Evolutionary conservation across 2,113 vertebrate genomes (phyloP).

Genomic region (Brachirus orientalis): DNA sequence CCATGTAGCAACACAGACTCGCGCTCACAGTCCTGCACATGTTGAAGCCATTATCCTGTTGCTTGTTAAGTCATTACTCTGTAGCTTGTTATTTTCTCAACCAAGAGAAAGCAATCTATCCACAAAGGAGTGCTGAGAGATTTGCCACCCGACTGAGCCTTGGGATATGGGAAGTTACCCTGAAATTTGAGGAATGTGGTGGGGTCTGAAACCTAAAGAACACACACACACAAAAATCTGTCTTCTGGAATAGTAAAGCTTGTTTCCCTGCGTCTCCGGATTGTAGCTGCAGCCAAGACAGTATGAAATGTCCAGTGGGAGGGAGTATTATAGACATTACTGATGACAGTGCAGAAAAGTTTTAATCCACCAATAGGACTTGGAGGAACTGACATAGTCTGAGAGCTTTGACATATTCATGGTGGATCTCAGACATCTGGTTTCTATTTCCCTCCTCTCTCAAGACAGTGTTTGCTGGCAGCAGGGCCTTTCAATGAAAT

Average conservation of each 20-base stretch:
- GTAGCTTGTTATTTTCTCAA: conserved; percentile 82
- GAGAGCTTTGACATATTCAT: conserved; percentile 80
- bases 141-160: conserved; percentile 78
- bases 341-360: conserved; percentile 77
- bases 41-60: conserved; percentile 82
- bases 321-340: conserved; percentile 57
- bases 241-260: conserved; percentile 47
- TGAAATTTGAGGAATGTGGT: conserved; percentile 78
- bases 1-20: conserved; percentile 57
- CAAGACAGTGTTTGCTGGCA: conserved; percentile 75
- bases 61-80: conserved; percentile 83
- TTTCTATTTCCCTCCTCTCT: conserved; percentile 78
- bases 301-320: conserved; percentile 58
- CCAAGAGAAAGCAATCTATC: conserved; percentile 80
- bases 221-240: conserved; percentile 40
- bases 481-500: conserved; percentile 74
- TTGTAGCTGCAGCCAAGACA: conserved; percentile 50
- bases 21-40: conserved; percentile 68
- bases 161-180: conserved; percentile 79
- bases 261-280: conserved; percentile 56
- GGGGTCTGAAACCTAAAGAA: conserved; percentile 73
- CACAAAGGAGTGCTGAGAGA: conserved; percentile 80
- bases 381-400: conserved; percentile 76
- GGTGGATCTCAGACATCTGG: conserved; percentile 79
- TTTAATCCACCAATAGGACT: conserved; percentile 66